Evolutionary conservation across 2,888 invertebrate genomes (phyloP).

Genomic region (Conchocele bisecta): DNA sequence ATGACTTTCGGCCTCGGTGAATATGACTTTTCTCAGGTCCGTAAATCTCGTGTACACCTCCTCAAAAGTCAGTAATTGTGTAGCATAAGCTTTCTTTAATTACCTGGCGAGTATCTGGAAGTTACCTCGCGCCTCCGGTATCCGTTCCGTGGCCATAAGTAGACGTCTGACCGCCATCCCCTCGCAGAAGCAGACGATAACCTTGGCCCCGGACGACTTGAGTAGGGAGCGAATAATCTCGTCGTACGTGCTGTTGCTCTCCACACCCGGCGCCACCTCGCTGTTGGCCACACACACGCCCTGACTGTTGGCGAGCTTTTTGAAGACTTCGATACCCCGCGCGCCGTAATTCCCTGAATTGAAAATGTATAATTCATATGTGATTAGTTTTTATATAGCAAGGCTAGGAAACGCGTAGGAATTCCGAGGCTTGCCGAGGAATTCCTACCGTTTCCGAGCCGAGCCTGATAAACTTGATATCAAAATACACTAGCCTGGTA

Average conservation of each 20-base stretch:
- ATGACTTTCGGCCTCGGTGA: too few relatives aligned
- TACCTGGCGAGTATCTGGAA: conserved; percentile 89
- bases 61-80: too few relatives aligned
- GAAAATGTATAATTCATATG: too few relatives aligned
- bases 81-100: too few relatives aligned
- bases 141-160: conserved; percentile 86
- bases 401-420: too few relatives aligned
- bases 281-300: conserved; percentile 89
- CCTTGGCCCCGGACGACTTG: conserved; percentile 85
- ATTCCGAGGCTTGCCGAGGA: too few relatives aligned
- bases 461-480: too few relatives aligned
- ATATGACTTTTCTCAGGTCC: too few relatives aligned
- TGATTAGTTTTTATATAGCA: too few relatives aligned
- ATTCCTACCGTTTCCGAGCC: too few relatives aligned
- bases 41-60: too few relatives aligned
- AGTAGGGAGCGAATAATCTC: conserved; percentile 84
- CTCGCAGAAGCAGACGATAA: conserved; percentile 91
- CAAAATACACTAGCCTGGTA: too few relatives aligned
- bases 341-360: conserved; percentile 90
- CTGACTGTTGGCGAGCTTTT: conserved; percentile 87
- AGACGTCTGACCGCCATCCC: conserved; percentile 88
- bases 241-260: conserved; percentile 84
- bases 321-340: conserved; percentile 89
- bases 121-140: conserved; percentile 85
- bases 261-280: conserved; percentile 86